Percentiles rank a stretch among this genome's conserved stretches.
Conservation (phyloP, 2,113 vertebrate species). For the Neomonachus schauinslandi region DNA sequence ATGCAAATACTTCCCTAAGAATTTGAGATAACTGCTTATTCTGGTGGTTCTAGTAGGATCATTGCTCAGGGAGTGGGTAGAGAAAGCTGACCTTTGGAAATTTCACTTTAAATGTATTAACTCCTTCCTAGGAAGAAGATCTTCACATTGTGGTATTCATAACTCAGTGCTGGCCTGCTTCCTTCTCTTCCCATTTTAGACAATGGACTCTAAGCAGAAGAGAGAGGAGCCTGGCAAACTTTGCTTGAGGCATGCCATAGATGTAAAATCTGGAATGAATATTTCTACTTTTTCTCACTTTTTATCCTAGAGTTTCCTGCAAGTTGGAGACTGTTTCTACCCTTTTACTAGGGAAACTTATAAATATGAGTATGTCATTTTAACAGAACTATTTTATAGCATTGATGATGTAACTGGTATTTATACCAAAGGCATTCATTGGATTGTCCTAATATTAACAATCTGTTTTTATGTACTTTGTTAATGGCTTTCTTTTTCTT, state of each 20-base stretch:
- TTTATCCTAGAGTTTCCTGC: background rate
- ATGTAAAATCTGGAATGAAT: background rate
- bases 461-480: constrained; percentile 77
- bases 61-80: background rate
- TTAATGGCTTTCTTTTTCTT: constrained; percentile 61
- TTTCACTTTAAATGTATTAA: background rate
- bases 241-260: background rate
- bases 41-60: background rate
- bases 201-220: background rate
- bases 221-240: background rate
- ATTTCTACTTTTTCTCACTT: background rate
- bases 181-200: background rate
- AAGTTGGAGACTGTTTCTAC: background rate
- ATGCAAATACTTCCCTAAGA: background rate
- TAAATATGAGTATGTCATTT: background rate
- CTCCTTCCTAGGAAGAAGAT: background rate
- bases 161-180: background rate
- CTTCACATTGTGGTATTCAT: background rate
- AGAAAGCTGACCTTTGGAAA: background rate
- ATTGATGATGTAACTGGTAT: constrained; percentile 16
- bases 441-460: constrained; percentile 76
- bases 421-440: constrained; percentile 74
- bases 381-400: background rate
- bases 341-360: background rate
- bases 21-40: background rate